phyloP scores from a whole-genome alignment of 2,797 vertebrate species.

The Synanceia verrucosa region DNA sequence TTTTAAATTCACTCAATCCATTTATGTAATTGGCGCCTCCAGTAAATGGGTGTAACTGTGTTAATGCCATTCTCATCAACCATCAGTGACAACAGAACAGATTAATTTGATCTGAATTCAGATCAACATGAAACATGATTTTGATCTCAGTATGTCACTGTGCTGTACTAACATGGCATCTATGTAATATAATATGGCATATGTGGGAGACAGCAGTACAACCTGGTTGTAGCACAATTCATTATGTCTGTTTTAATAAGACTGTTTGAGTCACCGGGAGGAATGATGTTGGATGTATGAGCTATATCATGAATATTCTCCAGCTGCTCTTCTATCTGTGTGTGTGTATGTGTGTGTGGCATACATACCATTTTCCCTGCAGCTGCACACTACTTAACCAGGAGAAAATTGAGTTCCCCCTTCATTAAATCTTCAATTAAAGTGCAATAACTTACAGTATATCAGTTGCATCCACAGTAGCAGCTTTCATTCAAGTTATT shows the following conservation, averaged over 20 bases:
- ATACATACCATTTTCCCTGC: slow-evolving; percentile 3
- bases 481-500: slow-evolving; percentile 41
- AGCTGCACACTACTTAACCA: slow-evolving; percentile 21
- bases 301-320: slow-evolving; percentile 24
- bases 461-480: slow-evolving; percentile 36
- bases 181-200: slow-evolving; percentile 2
- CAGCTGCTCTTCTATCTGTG: neutral
- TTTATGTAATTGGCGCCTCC: slow-evolving; percentile 16
- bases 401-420: slow-evolving; percentile 52
- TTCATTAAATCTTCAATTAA: slow-evolving; percentile 67
- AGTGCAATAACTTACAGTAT: slow-evolving; percentile 55
- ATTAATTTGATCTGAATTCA: slow-evolving; percentile 2
- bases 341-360: slow-evolving; percentile 17
- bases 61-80: neutral
- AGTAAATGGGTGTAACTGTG: slow-evolving; percentile 11
- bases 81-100: slow-evolving; percentile 1
- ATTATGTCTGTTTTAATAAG: neutral
- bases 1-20: slow-evolving; percentile 12
- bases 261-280: slow-evolving; percentile 8
- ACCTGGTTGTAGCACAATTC: neutral
- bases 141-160: slow-evolving; percentile 2
- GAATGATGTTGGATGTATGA: slow-evolving; percentile 7
- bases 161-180: neutral
- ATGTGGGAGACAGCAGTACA: slow-evolving; percentile 4
- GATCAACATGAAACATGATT: slow-evolving; percentile 28